Evolutionary conservation across 2,888 invertebrate genomes (phyloP).

Genomic region (Polyommatus icarus): DNA sequence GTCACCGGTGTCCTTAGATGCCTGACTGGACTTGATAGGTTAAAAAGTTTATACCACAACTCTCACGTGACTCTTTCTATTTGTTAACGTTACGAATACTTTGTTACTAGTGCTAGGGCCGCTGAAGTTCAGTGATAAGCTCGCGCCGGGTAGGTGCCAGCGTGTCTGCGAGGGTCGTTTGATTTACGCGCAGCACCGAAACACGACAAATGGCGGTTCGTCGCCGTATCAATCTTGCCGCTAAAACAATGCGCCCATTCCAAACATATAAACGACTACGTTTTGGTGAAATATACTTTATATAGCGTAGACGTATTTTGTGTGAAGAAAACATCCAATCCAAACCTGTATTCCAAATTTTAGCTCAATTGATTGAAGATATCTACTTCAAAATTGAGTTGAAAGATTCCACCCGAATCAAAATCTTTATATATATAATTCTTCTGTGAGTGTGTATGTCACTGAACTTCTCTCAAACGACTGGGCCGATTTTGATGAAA

Average conservation of each 20-base stretch:
- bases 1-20: too few relatives aligned
- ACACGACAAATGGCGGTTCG: conserved; percentile 78
- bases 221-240: conserved; percentile 70
- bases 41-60: too few relatives aligned
- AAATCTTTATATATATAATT: too few relatives aligned
- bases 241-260: conserved; percentile 66
- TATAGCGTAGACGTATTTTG: neutral
- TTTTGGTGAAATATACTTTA: conserved; percentile 8
- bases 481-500: too few relatives aligned
- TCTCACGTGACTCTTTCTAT: too few relatives aligned
- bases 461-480: too few relatives aligned
- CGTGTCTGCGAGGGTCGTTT: conserved; percentile 56
- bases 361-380: too few relatives aligned
- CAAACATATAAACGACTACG: conserved; percentile 33
- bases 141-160: conserved; percentile 44
- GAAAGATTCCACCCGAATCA: too few relatives aligned
- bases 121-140: neutral
- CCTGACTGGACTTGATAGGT: too few relatives aligned
- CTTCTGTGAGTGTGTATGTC: too few relatives aligned
- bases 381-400: too few relatives aligned
- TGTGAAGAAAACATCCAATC: neutral
- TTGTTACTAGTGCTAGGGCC: neutral
- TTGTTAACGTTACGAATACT: neutral
- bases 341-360: neutral
- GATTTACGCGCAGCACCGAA: conserved; percentile 70